These are phyloP conservation scores for Protophormia terraenovae DNA, from an alignment of 2,888 invertebrate genomes.

Conservation along the genomic window DNA sequence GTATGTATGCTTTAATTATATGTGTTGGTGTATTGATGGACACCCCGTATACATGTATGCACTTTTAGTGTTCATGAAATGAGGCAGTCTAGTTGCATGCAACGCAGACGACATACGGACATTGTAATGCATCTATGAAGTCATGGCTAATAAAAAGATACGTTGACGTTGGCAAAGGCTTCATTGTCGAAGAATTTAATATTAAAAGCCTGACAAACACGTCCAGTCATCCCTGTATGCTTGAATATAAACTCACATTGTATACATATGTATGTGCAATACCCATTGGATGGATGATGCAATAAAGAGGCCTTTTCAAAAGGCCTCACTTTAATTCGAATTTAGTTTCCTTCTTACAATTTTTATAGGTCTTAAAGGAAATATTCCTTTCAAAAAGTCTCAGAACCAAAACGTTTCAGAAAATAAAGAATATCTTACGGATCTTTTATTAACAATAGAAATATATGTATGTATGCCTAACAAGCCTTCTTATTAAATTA, in stretches of 20 bases:
- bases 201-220: conserved; percentile 29
- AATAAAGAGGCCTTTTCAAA: too few relatives aligned
- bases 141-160: conserved; percentile 35
- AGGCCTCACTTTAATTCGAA: too few relatives aligned
- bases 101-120: conserved; percentile 20
- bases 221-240: not conserved
- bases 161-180: conserved; percentile 43
- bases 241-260: not conserved
- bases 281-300: too few relatives aligned
- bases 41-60: conserved; percentile 8
- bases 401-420: too few relatives aligned
- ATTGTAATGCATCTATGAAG: conserved; percentile 27
- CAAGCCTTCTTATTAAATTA: too few relatives aligned
- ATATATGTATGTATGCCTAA: conserved; percentile 1
- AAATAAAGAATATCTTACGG: too few relatives aligned
- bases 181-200: conserved; percentile 48
- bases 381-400: too few relatives aligned
- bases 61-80: too few relatives aligned
- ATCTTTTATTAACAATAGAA: too few relatives aligned
- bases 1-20: not conserved
- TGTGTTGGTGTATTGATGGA: not conserved
- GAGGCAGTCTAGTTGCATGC: too few relatives aligned
- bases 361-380: too few relatives aligned
- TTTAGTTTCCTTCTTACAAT: too few relatives aligned
- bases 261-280: conserved; percentile 5